Conservation (phyloP, 2,113 vertebrate genomes). For the Phylloscopus whistleri region DNA sequence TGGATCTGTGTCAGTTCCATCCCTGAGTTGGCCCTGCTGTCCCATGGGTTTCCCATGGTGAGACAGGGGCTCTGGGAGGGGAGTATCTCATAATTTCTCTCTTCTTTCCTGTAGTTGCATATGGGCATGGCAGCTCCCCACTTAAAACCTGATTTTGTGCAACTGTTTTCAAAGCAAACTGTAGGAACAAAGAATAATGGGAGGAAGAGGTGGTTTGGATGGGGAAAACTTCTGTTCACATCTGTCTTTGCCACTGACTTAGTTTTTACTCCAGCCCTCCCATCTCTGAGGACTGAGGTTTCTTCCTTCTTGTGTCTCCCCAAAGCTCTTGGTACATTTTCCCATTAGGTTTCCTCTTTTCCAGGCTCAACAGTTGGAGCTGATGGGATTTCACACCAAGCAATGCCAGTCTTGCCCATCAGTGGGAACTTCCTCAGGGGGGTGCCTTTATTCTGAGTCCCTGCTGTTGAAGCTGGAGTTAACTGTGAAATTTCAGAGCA, state of each 20-base stretch:
- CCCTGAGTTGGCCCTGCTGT: not conserved
- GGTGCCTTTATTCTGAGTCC: not conserved
- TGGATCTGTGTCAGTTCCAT: not conserved
- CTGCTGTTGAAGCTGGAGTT: not conserved
- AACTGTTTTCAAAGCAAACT: not conserved
- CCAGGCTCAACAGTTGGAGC: not conserved
- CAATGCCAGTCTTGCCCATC: not conserved
- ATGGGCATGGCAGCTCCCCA: accelerated
- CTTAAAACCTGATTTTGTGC: not conserved
- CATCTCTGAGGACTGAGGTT: not conserved
- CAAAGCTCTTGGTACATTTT: not conserved
- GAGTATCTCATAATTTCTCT: not conserved
- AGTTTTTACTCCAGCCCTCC: not conserved
- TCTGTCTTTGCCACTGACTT: not conserved
- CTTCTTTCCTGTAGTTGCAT: not conserved
- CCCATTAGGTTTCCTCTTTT: not conserved
- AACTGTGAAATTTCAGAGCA: not conserved
- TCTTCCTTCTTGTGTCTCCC: not conserved
- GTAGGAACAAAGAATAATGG: not conserved
- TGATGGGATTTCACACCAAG: not conserved
- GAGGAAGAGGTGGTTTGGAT: not conserved
- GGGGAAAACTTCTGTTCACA: not conserved
- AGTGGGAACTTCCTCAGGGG: not conserved
- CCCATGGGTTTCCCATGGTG: not conserved
- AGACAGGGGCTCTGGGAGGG: not conserved